These are phyloP conservation scores for Calyptomena viridis DNA, from an alignment of 2,113 vertebrate species.

Conservation along the genomic window DNA sequence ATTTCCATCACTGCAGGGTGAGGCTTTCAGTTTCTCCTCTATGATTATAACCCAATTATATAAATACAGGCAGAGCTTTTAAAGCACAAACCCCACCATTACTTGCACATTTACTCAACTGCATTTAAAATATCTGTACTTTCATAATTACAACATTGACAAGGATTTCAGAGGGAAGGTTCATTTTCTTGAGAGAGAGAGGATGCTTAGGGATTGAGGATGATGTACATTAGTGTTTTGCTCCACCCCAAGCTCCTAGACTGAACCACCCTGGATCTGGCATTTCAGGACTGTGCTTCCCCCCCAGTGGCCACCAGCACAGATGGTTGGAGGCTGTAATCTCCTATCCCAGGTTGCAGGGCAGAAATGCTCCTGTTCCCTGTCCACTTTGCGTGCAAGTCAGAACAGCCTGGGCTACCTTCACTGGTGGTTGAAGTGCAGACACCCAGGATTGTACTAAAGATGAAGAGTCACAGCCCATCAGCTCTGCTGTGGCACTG, in stretches of 20 bases:
- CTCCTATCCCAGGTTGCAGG: not conserved
- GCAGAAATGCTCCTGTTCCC: not conserved
- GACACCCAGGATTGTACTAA: rapidly evolving
- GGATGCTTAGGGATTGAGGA: not conserved
- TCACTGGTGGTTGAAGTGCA: not conserved
- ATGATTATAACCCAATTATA: constrained; percentile 4
- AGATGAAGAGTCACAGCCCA: not conserved
- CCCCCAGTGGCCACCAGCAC: not conserved
- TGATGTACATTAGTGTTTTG: not conserved
- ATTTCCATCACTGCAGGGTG: not conserved
- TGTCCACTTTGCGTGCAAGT: not conserved
- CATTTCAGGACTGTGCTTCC: not conserved
- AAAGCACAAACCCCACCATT: not conserved
- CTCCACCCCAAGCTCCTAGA: not conserved
- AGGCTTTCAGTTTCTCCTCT: constrained; percentile 23
- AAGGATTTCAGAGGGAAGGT: not conserved
- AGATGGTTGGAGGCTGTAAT: not conserved
- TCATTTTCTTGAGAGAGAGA: not conserved
- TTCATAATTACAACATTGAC: not conserved
- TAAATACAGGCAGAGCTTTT: constrained; percentile 6
- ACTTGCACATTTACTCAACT: not conserved
- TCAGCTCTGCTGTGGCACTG: not conserved
- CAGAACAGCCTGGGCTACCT: not conserved
- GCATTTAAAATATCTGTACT: constrained; percentile 8
- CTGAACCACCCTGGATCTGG: not conserved